These are phyloP conservation scores for Stylophora pistillata DNA, from an alignment of 64 coral and sea anemone genomes.

Conservation along the genomic window DNA sequence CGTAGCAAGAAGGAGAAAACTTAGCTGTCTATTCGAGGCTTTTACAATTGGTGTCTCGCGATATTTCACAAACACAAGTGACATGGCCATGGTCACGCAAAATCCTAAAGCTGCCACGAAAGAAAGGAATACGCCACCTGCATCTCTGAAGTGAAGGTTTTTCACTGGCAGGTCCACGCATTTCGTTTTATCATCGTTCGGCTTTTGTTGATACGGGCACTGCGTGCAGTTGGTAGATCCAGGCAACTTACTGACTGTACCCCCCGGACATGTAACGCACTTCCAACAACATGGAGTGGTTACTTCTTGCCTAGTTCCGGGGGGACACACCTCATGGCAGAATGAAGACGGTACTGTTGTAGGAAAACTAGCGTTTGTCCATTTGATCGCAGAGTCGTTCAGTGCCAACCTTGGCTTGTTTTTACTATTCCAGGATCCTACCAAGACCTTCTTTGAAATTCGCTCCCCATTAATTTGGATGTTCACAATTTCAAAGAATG, in stretches of 20 bases:
- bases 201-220: slow-evolving; percentile 8
- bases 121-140: background rate
- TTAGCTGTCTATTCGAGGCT: slow-evolving; percentile 12
- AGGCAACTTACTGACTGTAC: slow-evolving; percentile 3
- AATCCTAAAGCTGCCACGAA: background rate
- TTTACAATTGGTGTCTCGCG: slow-evolving; percentile 25
- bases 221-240: slow-evolving; percentile 28
- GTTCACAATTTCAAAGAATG: slow-evolving; percentile 36
- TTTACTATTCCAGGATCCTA: slow-evolving; percentile 16
- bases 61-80: slow-evolving; percentile 18
- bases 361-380: background rate
- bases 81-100: background rate
- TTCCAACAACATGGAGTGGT: slow-evolving; percentile 37
- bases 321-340: slow-evolving; percentile 1
- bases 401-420: background rate
- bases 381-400: slow-evolving; percentile 31
- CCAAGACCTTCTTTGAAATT: background rate
- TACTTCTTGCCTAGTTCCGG: slow-evolving; percentile 8
- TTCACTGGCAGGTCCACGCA: slow-evolving; percentile 20
- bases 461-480: background rate
- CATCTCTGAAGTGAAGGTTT: background rate
- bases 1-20: background rate
- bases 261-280: slow-evolving; percentile 36
- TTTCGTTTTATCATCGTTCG: slow-evolving; percentile 11
- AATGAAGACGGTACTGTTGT: slow-evolving; percentile 1